Percentiles rank a stretch among this genome's conserved stretches.
phyloP scores from a whole-genome alignment of 1,140 invertebrate species.

The Drosophila mayri region DNA sequence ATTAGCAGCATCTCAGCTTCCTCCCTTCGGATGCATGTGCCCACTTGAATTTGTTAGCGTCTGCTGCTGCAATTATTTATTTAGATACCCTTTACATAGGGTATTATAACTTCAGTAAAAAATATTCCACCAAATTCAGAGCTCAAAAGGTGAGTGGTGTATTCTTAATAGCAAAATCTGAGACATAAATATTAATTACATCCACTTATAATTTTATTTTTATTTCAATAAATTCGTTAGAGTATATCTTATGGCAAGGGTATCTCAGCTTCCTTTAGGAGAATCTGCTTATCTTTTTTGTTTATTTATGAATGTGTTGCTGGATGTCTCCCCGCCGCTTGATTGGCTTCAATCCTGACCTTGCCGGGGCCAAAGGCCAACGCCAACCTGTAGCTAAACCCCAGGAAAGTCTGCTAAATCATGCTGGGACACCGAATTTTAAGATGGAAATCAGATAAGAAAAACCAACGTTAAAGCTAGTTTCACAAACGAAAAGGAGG shows the following conservation, averaged over 20 bases:
- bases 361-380: slow-evolving; percentile 26
- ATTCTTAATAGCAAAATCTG: not conserved
- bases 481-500: not conserved
- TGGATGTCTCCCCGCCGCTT: slow-evolving; percentile 22
- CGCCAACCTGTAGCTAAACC: slow-evolving; percentile 10
- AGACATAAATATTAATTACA: not conserved
- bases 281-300: not conserved
- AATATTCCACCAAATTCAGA: no score
- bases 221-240: not conserved
- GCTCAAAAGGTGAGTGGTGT: no score
- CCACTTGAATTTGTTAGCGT: slow-evolving; percentile 38
- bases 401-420: not conserved
- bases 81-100: slow-evolving; percentile 11
- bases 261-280: not conserved
- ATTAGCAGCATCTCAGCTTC: slow-evolving; percentile 8
- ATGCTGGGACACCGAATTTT: not conserved
- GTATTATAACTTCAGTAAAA: not conserved
- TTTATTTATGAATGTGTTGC: slow-evolving; percentile 21
- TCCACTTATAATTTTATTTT: not conserved
- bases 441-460: not conserved
- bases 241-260: not conserved
- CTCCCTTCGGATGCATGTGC: not conserved
- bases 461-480: not conserved
- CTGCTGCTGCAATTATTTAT: slow-evolving; percentile 15
- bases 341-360: slow-evolving; percentile 25